Conservation (phyloP, 2,113 vertebrate species). For the Tragelaphus strepsiceros region DNA sequence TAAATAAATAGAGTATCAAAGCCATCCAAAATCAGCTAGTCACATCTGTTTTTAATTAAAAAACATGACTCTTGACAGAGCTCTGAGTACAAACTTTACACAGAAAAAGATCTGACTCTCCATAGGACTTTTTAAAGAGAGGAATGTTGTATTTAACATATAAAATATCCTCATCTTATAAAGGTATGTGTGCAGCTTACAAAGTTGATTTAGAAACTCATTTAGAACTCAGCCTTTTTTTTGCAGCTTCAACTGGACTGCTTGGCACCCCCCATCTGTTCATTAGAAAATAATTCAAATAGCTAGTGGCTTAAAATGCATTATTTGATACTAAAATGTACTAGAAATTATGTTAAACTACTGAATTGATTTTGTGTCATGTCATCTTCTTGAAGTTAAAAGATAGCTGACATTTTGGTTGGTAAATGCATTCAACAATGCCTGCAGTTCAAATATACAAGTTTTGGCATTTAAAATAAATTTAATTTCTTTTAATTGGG, state of each 20-base stretch:
- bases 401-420: neutral
- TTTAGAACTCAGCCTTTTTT: neutral
- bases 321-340: neutral
- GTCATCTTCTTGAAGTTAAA: conserved; percentile 7
- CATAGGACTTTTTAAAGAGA: neutral
- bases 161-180: neutral
- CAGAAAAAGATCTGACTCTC: neutral
- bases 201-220: neutral
- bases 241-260: neutral
- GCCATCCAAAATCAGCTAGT: neutral
- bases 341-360: neutral
- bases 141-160: neutral
- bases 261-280: neutral
- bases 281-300: conserved; percentile 19
- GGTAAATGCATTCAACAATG: neutral
- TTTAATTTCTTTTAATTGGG: neutral
- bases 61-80: neutral
- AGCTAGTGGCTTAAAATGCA: neutral
- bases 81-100: neutral
- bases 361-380: neutral
- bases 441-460: neutral
- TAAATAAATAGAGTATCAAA: conserved; percentile 24
- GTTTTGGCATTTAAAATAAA: neutral
- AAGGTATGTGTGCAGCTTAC: neutral
- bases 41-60: conserved; percentile 40